phyloP scores from a whole-genome alignment of 2,888 invertebrate genomes.

The Drosophila paracracens region DNA sequence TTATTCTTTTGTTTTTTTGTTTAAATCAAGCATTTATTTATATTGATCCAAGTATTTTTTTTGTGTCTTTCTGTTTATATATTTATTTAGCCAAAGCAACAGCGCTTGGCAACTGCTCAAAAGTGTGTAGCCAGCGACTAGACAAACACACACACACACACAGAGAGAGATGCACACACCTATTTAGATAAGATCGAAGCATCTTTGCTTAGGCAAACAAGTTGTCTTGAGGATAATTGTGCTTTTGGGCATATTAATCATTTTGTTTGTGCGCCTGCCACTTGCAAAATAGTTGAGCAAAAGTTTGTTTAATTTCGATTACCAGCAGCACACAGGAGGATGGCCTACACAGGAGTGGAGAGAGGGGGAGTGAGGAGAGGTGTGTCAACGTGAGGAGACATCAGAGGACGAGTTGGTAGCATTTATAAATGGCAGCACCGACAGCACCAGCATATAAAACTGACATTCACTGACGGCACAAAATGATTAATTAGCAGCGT shows the following conservation, averaged over 20 bases:
- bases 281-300: slow-evolving; percentile 60
- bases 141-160: slow-evolving; percentile 10
- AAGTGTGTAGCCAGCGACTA: slow-evolving; percentile 13
- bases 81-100: slow-evolving; percentile 5
- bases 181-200: slow-evolving; percentile 47
- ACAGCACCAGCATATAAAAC: slow-evolving; percentile 80
- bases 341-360: neutral
- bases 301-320: slow-evolving; percentile 80
- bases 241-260: slow-evolving; percentile 50
- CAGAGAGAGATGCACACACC: neutral
- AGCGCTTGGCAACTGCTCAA: slow-evolving; percentile 43
- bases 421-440: slow-evolving; percentile 74
- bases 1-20: neutral
- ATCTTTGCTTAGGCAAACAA: slow-evolving; percentile 49
- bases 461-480: slow-evolving; percentile 73
- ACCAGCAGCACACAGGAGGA: slow-evolving; percentile 5
- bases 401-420: slow-evolving; percentile 15
- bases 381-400: slow-evolving; percentile 48
- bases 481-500: slow-evolving; percentile 72
- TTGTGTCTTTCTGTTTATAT: neutral
- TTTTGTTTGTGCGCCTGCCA: slow-evolving; percentile 27
- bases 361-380: neutral
- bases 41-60: slow-evolving; percentile 1
- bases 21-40: neutral
- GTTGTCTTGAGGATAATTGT: slow-evolving; percentile 41